Base-by-base conservation (phyloP, 1,140 invertebrate species). In the Aphelinus atriplicis region DNA sequence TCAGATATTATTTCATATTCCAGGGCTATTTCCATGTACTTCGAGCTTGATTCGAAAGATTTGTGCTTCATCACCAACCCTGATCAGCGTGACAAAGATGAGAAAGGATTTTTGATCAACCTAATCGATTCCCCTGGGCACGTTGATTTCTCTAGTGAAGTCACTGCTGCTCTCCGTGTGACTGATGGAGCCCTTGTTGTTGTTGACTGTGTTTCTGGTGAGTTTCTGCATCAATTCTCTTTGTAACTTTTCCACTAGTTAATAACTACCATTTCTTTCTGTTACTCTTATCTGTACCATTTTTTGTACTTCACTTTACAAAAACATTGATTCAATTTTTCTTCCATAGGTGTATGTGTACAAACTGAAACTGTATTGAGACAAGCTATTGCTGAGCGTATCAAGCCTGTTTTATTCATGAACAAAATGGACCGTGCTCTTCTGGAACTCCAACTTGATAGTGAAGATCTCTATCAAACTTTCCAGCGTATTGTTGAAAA, bases 401-500 rank as follows among this genome's bases (percentile, higher is more conserved):
- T 99, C 83, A 98, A 98, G 93, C 98, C 98, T 69, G 96, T 99
- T 82, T 91, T 99, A 77, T 99, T 99, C 93, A 99, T 99, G 97
- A 99, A 99, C 94, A 99, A 99, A 90, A 99, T 99, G 98, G 98
- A 99, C 90, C 94, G 97, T 83, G 98, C 97, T 81, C 90, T 99
- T 56, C 90, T 99, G 1, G 97, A 99, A 88, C 89, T 99, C 82
- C 97, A 99, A 86, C 89, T 99, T 79, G 97, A 96, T 65, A 92
- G 95, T 79, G 98, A 99, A 90, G 97, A 98, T 88, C 90, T 99
- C 42, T 99, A 98, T 89, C 98, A 99, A 90, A 99, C 97, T 84
- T 99, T 99, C 93, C 97, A 98, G 89, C 95, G 98, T 91, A 99
- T 99, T 88, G 97, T 99, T 81, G 98, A 99, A 90, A 99, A 98